Conservation (phyloP, 2,888 invertebrate genomes). For the Lydus trimaculatus region DNA sequence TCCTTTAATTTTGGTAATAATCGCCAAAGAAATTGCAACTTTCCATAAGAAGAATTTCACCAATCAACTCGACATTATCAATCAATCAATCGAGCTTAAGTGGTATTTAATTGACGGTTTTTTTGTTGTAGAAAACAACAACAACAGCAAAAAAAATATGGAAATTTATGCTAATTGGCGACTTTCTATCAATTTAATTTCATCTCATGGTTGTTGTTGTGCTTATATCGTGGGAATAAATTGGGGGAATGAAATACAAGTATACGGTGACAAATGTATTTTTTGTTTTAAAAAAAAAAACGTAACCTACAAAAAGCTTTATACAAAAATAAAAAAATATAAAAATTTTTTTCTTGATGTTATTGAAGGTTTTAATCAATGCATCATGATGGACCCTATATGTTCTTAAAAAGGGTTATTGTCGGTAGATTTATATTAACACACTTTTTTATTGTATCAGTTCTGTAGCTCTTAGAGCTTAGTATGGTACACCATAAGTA, state of each 20-base stretch:
- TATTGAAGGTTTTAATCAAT: constrained; percentile 41
- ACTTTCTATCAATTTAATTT: neutral
- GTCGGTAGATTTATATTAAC: constrained; percentile 36
- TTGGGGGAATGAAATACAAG: constrained; percentile 9
- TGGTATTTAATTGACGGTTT: too few relatives aligned
- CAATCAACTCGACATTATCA: neutral
- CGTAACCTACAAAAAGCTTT: constrained; percentile 62
- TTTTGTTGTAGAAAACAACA: neutral
- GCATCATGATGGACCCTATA: constrained; percentile 59
- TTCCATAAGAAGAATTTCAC: neutral
- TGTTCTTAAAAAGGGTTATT: constrained; percentile 25
- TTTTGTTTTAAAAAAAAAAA: constrained; percentile 53
- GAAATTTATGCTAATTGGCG: neutral
- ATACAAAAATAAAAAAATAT: constrained; percentile 58
- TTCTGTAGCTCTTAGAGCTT: constrained; percentile 43
- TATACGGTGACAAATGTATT: constrained; percentile 65
- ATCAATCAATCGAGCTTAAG: too few relatives aligned
- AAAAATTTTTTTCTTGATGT: constrained; percentile 51
- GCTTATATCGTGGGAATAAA: neutral
- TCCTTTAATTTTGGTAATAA: neutral
- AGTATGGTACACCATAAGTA: constrained; percentile 73
- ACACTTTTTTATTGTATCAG: constrained; percentile 8
- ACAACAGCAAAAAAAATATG: too few relatives aligned
- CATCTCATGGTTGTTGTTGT: neutral
- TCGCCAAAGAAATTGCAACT: neutral